Evolutionary conservation across 2,888 invertebrate genomes (phyloP), one percentile per base, ranked within the genome.

Genomic region (Drosophila nr. fundita): DNA sequence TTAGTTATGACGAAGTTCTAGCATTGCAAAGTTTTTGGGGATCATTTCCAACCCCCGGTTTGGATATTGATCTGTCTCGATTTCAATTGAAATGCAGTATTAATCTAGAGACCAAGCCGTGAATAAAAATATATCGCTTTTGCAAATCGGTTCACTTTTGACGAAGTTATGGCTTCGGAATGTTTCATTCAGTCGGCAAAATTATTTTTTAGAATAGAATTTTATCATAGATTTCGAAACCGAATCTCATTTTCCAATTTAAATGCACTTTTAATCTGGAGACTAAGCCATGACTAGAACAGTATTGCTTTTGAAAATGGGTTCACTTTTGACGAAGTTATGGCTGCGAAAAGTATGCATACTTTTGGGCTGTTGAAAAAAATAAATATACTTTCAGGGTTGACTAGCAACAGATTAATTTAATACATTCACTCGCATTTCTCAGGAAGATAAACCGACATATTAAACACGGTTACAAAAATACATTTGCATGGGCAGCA

Each of bases 361-460:
- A 73, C 60, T 79, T 54, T 58, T 38, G 21, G 75, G 67, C 60
- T 27, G 38, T 18, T 4, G 4, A 21, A 1, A 0, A 6, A 0
- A 1, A 36, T 55, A 59, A 15, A 1, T 1, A 0, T 1, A 1
- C 0, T 13, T 29, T 11, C 24, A 59, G 78, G 48, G 57, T 30
- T 77, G 57, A 15, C 38, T 18, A 29, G 18, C 15, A n/a, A 6
- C 13, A 48, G 32, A n/a, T 29, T 36, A 4, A 7, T 10, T 27
- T 13, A 32, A 7, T 45, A 24, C 1, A 45, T 24, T 24, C 24
- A 24, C 4, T 45, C 4, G 5, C 21, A 24, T 8, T 24, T 45
- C 7, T 4, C 2, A 8, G 13, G 4, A 45, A 45, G 21, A 24
- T 45, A 15, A 24, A 1, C 45, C 4, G 21, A 15, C 45, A 45